phyloP scores from a whole-genome alignment of 1,140 invertebrate genomes.

The Tenebrio molitor region DNA sequence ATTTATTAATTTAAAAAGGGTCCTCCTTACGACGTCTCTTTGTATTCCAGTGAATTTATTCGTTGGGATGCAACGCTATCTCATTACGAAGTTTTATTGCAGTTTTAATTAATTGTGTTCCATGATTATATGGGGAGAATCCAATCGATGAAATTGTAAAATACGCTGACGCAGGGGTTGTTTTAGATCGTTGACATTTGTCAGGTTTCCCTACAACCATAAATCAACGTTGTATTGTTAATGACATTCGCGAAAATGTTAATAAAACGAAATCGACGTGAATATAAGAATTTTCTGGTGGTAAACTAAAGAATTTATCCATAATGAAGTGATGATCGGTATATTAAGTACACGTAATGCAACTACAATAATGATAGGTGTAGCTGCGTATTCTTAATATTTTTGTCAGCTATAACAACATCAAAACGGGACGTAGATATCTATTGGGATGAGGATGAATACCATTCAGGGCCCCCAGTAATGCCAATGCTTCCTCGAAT shows the following conservation, averaged over 20 bases:
- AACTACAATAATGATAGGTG: no score
- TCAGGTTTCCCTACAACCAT: background rate
- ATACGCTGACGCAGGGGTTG: background rate
- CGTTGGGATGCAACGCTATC: constrained; percentile 21
- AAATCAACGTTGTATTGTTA: background rate
- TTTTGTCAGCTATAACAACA: no score
- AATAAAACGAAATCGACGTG: background rate
- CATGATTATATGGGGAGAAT: constrained; percentile 15
- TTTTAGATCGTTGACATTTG: constrained; percentile 17
- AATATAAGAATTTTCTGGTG: no score
- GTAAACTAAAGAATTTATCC: no score
- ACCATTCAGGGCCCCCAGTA: no score
- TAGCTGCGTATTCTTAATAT: no score
- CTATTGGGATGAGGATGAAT: no score
- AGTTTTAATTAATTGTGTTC: constrained; percentile 55
- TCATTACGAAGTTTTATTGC: constrained; percentile 52
- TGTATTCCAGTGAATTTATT: constrained; percentile 45
- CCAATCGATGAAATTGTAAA: constrained; percentile 38
- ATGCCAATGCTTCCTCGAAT: no score
- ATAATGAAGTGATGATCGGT: no score
- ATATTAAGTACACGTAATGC: no score
- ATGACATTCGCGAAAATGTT: background rate
- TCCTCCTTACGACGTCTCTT: constrained; percentile 33
- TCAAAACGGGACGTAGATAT: no score
- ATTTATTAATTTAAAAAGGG: constrained; percentile 62